phyloP scores from a whole-genome alignment of 2,888 invertebrate genomes.

The Graphium colonna region DNA sequence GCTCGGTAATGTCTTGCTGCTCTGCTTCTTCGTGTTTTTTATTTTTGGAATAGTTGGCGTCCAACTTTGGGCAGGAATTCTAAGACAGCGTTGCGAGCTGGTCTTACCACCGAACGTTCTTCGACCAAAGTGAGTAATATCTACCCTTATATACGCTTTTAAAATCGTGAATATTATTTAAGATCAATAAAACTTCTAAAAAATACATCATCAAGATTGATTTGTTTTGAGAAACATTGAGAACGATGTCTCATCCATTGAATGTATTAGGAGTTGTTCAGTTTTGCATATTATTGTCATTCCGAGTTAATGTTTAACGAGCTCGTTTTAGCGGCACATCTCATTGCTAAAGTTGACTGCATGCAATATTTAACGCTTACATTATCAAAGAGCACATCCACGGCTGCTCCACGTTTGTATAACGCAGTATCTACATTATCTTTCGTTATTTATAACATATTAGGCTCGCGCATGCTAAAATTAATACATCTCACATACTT shows the following conservation, averaged over 20 bases:
- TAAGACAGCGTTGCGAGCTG: conserved; percentile 95
- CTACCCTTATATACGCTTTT: background rate
- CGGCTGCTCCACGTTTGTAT: conserved; percentile 59
- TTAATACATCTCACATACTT: conserved; percentile 45
- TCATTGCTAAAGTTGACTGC: conserved; percentile 77
- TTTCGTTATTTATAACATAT: conserved; percentile 58
- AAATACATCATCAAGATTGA: background rate
- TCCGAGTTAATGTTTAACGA: conserved; percentile 60
- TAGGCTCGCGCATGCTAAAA: conserved; percentile 57
- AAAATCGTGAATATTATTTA: background rate
- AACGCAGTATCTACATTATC: conserved; percentile 39
- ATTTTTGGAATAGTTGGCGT: conserved; percentile 99
- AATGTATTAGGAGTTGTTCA: conserved; percentile 50
- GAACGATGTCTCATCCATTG: conserved; percentile 34
- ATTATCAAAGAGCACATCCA: conserved; percentile 58
- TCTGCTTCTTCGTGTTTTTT: conserved; percentile 99
- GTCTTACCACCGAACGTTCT: conserved; percentile 84
- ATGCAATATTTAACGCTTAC: conserved; percentile 79
- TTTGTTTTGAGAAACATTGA: background rate
- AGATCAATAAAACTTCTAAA: too few species aligned
- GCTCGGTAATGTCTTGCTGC: conserved; percentile 98
- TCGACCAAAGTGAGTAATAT: conserved; percentile 87
- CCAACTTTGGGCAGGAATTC: conserved; percentile 98
- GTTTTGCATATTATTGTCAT: conserved; percentile 59
- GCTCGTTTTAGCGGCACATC: conserved; percentile 72